These are phyloP conservation scores for Schizothorax lantsangensis DNA, from an alignment of 2,797 vertebrate genomes.

Conservation along the genomic window DNA sequence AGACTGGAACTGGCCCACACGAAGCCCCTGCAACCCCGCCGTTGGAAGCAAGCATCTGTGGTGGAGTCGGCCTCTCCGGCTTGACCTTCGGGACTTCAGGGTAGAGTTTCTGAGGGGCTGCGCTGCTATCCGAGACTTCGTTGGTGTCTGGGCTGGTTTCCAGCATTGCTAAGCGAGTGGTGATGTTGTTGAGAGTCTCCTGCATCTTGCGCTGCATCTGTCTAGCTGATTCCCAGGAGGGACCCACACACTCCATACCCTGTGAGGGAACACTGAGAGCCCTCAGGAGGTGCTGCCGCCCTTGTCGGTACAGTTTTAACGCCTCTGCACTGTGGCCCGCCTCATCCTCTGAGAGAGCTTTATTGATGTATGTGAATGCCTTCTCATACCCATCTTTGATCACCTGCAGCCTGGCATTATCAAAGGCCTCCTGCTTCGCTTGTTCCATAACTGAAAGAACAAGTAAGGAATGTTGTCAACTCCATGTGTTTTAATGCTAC, in stretches of 20 bases:
- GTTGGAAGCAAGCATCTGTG: conserved; percentile 58
- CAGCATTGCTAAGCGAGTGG: conserved; percentile 81
- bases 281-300: conserved; percentile 86
- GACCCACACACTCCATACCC: conserved; percentile 78
- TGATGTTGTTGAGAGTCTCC: conserved; percentile 91
- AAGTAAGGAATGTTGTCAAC: neutral
- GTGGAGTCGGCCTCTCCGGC: conserved; percentile 72
- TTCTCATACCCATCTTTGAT: conserved; percentile 91
- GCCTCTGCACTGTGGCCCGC: conserved; percentile 84
- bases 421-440: conserved; percentile 79
- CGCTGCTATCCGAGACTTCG: neutral
- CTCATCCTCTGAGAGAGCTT: conserved; percentile 88
- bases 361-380: conserved; percentile 90
- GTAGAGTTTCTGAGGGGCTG: conserved; percentile 73
- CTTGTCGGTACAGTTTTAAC: conserved; percentile 84
- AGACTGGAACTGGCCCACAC: conserved; percentile 49
- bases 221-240: conserved; percentile 87
- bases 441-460: conserved; percentile 78
- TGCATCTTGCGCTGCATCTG: conserved; percentile 96
- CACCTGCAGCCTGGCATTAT: conserved; percentile 84
- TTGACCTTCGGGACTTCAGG: conserved; percentile 82
- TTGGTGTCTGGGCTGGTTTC: conserved; percentile 72
- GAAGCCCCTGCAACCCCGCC: conserved; percentile 60
- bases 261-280: conserved; percentile 82
- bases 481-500: neutral